These are phyloP conservation scores for Ptyas mucosa DNA, from an alignment of 2,113 vertebrate species.

Conservation along the genomic window DNA sequence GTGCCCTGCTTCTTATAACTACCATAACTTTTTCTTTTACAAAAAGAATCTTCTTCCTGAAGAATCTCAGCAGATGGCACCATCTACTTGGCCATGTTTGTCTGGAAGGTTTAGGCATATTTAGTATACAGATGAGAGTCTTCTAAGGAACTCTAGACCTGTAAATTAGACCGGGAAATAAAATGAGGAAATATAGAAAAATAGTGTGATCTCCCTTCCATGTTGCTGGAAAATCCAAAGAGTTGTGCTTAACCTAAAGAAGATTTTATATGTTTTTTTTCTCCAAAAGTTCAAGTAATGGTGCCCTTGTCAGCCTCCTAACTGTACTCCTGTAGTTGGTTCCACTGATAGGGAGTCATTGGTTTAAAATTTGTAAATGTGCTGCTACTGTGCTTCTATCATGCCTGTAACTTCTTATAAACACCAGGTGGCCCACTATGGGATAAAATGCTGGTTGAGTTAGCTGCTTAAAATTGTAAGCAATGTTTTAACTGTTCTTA, in stretches of 20 bases:
- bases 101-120: not conserved
- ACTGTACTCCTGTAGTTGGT: not conserved
- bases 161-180: no score
- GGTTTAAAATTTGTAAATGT: not conserved
- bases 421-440: not conserved
- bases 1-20: not conserved
- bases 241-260: no score
- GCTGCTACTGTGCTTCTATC: not conserved
- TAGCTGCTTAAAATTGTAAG: not conserved
- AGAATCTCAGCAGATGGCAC: not conserved
- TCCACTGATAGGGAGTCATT: not conserved
- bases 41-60: not conserved
- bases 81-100: not conserved
- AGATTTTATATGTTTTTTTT: not conserved
- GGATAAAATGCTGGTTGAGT: not conserved
- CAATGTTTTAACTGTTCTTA: not conserved
- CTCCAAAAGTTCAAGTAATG: not conserved
- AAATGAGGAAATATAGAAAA: no score
- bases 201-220: no score
- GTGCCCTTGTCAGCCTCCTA: not conserved
- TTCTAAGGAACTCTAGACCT: not conserved
- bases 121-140: not conserved
- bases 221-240: no score
- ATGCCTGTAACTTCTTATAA: not conserved
- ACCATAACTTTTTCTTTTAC: not conserved